Percentiles rank a stretch among this genome's conserved stretches.
phyloP scores from a whole-genome alignment of 1,140 invertebrate genomes.

The Cydia splendana region DNA sequence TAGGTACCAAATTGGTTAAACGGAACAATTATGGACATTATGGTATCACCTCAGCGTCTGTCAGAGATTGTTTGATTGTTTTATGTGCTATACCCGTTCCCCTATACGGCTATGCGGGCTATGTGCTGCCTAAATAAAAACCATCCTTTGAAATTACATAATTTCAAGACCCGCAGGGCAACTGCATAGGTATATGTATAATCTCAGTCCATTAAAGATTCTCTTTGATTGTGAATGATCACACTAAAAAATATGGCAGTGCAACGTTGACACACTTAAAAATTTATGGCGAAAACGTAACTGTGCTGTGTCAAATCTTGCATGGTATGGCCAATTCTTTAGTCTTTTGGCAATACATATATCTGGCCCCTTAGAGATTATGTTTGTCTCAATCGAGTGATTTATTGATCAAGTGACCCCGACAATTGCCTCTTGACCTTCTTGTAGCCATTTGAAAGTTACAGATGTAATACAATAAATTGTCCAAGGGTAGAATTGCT shows the following conservation, averaged over 20 bases:
- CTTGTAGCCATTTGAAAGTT: conserved; percentile 19
- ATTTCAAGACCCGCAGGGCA: too few species aligned
- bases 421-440: conserved; percentile 13
- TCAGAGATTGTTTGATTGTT: neutral
- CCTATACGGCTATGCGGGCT: neutral
- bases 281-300: too few species aligned
- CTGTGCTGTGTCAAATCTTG: too few species aligned
- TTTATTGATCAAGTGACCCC: conserved; percentile 5
- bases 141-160: too few species aligned
- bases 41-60: neutral
- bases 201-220: too few species aligned
- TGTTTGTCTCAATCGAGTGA: neutral
- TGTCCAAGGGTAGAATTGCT: conserved; percentile 6
- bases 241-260: too few species aligned
- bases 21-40: neutral
- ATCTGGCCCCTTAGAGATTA: neutral
- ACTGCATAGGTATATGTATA: too few species aligned
- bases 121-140: neutral
- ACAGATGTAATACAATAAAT: neutral
- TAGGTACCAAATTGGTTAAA: neutral
- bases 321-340: too few species aligned
- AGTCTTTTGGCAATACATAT: too few species aligned
- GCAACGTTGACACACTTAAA: too few species aligned
- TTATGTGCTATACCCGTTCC: neutral
- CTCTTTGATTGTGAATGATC: too few species aligned